Conservation (phyloP, 2,888 invertebrate genomes). For the Phortica okadai region DNA sequence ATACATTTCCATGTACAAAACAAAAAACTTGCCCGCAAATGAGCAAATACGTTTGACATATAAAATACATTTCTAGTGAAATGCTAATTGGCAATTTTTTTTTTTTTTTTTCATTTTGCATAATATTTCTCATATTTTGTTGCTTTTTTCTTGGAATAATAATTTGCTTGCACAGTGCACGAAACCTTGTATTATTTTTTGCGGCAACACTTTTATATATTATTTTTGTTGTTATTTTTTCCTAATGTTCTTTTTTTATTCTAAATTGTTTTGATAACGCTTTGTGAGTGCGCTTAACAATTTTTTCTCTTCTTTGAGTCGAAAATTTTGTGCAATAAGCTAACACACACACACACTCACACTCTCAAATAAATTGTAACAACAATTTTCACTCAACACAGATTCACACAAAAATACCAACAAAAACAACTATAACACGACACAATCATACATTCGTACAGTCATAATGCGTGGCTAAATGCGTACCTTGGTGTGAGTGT, state of each 20-base stretch:
- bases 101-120: background rate
- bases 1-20: background rate
- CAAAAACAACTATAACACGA: background rate
- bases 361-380: background rate
- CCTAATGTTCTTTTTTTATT: background rate
- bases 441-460: background rate
- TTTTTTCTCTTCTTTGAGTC: conserved; percentile 2
- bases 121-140: background rate
- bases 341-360: conserved; percentile 1
- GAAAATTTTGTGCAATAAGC: background rate
- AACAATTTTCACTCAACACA: background rate
- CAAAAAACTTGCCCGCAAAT: background rate
- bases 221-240: conserved; percentile 13
- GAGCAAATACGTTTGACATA: background rate
- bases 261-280: background rate
- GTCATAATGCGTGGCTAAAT: background rate
- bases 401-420: background rate
- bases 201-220: background rate
- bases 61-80: background rate
- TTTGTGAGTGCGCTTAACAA: background rate
- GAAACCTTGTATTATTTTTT: conserved; percentile 16
- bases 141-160: background rate
- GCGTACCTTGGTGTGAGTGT: background rate
- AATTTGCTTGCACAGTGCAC: background rate
- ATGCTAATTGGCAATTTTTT: background rate